Evolutionary conservation across 1,140 invertebrate genomes (phyloP).

Genomic region (Paralvinella palmiformis): DNA sequence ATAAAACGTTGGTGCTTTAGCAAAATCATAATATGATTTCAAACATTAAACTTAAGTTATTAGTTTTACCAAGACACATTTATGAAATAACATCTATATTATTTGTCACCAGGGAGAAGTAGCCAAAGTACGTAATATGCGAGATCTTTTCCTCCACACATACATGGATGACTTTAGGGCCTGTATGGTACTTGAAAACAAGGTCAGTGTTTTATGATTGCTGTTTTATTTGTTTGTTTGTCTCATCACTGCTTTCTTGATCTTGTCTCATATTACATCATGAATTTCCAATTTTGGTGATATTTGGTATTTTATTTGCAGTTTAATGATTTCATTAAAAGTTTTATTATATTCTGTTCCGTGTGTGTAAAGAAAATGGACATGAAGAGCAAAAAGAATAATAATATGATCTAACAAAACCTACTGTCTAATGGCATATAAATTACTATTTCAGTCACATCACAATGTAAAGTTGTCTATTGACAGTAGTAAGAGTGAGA

Average conservation of each 20-base stretch:
- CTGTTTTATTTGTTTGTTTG: neutral
- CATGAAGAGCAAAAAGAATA: too few relatives aligned
- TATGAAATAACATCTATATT: neutral
- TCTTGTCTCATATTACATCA: neutral
- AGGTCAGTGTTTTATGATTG: slow-evolving; percentile 28
- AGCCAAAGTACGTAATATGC: slow-evolving; percentile 32
- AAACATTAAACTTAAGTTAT: neutral
- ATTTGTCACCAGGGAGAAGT: slow-evolving; percentile 31
- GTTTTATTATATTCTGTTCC: neutral
- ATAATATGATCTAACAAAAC: too few relatives aligned
- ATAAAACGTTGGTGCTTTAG: neutral
- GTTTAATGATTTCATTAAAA: neutral
- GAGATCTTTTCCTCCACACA: slow-evolving; percentile 36
- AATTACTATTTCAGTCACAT: neutral
- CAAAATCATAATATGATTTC: neutral
- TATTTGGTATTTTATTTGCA: neutral
- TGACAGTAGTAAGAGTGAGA: neutral
- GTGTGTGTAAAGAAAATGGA: too few relatives aligned
- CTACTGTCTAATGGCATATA: too few relatives aligned
- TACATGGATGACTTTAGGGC: slow-evolving; percentile 33
- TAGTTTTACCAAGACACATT: neutral
- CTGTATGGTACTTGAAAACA: slow-evolving; percentile 39
- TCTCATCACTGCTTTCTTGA: neutral
- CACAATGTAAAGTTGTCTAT: neutral
- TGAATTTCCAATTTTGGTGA: neutral